These are phyloP conservation scores for Myzus persicae DNA, from an alignment of 1,140 invertebrate species.

Conservation along the genomic window DNA sequence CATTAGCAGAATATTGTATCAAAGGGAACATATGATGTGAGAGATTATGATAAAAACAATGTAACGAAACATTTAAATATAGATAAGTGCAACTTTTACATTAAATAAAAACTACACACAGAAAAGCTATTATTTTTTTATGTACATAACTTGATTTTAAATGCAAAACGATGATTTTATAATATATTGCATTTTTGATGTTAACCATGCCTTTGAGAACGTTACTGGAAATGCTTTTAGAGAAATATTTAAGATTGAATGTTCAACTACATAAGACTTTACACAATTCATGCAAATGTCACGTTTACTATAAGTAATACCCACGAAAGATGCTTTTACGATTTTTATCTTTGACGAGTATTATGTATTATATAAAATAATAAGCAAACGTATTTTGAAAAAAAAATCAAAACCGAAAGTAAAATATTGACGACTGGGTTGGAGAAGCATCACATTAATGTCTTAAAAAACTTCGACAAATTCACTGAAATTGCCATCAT, in stretches of 20 bases:
- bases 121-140: background rate
- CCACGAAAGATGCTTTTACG: background rate
- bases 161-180: background rate
- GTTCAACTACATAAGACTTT: background rate
- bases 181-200: background rate
- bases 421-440: background rate
- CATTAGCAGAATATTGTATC: background rate
- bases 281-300: background rate
- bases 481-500: background rate
- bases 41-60: background rate
- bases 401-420: background rate
- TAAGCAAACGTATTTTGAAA: background rate
- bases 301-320: background rate
- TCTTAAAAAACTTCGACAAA: background rate
- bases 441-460: background rate
- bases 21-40: background rate
- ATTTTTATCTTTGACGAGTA: background rate
- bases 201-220: background rate
- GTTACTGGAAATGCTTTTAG: background rate
- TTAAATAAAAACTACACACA: background rate
- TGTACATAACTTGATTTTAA: background rate
- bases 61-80: background rate
- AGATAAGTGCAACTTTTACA: background rate
- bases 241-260: background rate
- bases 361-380: background rate